phyloP scores from a whole-genome alignment of 1,140 invertebrate genomes.

The Nebria ingens region DNA sequence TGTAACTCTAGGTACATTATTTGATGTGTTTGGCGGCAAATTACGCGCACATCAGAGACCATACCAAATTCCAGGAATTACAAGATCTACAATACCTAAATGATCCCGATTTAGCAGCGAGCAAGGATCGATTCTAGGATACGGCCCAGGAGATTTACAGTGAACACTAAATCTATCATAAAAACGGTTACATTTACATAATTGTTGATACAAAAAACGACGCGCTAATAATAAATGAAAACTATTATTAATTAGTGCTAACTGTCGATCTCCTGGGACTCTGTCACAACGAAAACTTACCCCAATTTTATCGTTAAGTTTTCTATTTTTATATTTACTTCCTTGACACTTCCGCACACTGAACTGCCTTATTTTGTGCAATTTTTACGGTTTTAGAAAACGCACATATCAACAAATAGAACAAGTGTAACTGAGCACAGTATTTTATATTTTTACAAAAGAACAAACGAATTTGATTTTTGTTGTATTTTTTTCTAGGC shows the following conservation, averaged over 20 bases:
- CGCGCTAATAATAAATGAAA: too few species aligned
- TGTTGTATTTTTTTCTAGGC: not conserved
- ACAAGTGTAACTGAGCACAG: conserved; percentile 1
- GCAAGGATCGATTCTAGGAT: conserved; percentile 76
- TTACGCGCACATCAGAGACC: conserved; percentile 89
- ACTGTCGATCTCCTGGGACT: not conserved
- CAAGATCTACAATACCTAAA: conserved; percentile 81
- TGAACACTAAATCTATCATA: conserved; percentile 5
- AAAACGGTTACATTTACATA: too few species aligned
- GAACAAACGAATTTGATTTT: not conserved
- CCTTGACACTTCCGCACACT: too few species aligned
- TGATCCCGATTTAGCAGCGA: conserved; percentile 59
- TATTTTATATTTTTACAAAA: conserved; percentile 1
- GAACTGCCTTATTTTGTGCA: too few species aligned
- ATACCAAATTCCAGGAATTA: conserved; percentile 84
- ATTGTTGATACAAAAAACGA: too few species aligned
- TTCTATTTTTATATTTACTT: too few species aligned
- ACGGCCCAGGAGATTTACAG: conserved; percentile 56
- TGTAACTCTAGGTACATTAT: conserved; percentile 63
- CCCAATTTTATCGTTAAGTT: too few species aligned
- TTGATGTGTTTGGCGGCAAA: conserved; percentile 91
- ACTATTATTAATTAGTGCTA: too few species aligned
- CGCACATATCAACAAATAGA: conserved; percentile 10
- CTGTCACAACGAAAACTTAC: too few species aligned
- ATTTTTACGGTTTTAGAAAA: too few species aligned